These are phyloP conservation scores for Arbacia lixula DNA, from an alignment of 53 echinoderm and acorn worm genomes.

Conservation along the genomic window DNA sequence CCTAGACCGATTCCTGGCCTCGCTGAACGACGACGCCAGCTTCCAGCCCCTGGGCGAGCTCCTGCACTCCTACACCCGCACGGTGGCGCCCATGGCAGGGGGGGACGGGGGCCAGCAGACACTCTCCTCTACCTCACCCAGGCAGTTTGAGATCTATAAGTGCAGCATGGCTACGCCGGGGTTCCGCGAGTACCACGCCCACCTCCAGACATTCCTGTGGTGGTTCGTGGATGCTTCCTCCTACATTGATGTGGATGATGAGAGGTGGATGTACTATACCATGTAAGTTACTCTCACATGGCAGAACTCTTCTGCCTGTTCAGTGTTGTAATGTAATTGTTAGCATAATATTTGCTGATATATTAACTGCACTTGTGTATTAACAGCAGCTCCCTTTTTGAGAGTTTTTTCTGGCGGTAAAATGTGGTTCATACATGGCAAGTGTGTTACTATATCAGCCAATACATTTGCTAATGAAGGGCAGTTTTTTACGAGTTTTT, in stretches of 20 bases:
- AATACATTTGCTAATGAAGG: no score
- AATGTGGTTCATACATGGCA: no score
- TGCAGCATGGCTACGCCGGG: conserved; percentile 65
- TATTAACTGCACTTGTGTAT: no score
- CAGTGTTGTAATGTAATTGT: no score
- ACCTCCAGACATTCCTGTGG: conserved; percentile 94
- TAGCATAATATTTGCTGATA: no score
- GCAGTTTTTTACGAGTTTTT: no score
- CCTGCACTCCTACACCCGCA: conserved; percentile 74
- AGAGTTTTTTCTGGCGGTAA: no score
- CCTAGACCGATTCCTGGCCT: conserved; percentile 77
- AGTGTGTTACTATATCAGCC: no score
- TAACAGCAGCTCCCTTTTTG: no score
- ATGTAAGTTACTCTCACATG: conserved; percentile 79
- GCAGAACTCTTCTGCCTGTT: no score
- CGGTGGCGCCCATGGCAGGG: conserved; percentile 47
- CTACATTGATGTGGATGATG: conserved; percentile 91
- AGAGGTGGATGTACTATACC: conserved; percentile 84
- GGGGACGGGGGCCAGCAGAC: neutral
- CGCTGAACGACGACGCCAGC: conserved; percentile 66
- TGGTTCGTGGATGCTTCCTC: conserved; percentile 93
- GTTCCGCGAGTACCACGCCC: conserved; percentile 75
- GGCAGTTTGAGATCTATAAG: conserved; percentile 88
- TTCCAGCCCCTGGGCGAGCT: conserved; percentile 80
- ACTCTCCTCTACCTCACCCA: no score